A percentile compares a stretch with the other conserved stretches of the same genome.
These are phyloP conservation scores for Dascyllus trimaculatus DNA, from an alignment of 2,113 vertebrate species.

Conservation along the genomic window DNA sequence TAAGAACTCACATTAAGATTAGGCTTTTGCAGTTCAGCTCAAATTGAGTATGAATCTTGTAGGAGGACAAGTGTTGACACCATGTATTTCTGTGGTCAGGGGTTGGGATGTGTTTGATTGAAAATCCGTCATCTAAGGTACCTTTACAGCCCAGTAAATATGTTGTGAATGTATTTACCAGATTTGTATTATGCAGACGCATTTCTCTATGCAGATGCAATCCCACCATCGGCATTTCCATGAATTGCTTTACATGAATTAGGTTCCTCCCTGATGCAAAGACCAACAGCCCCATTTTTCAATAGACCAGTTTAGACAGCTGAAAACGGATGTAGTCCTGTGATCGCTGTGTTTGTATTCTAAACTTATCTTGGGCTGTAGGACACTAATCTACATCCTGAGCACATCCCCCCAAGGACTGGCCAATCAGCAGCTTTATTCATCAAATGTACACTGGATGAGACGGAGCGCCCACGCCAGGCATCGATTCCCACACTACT, in stretches of 20 bases:
- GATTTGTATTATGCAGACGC: background rate
- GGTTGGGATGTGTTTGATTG: too few relatives aligned
- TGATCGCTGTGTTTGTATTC: background rate
- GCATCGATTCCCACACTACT: background rate
- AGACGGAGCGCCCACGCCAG: background rate
- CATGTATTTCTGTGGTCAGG: too few relatives aligned
- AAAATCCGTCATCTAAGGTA: too few relatives aligned
- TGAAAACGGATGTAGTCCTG: background rate
- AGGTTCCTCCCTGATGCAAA: background rate
- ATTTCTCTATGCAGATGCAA: background rate
- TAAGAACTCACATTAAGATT: too few relatives aligned
- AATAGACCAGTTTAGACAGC: background rate
- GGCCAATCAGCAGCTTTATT: slow-evolving; percentile 19
- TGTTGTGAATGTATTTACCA: too few relatives aligned
- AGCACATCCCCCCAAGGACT: slow-evolving; percentile 3
- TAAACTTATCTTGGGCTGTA: background rate
- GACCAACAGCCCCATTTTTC: background rate
- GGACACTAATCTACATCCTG: slow-evolving; percentile 12
- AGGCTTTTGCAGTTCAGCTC: too few relatives aligned
- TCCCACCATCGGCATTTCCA: background rate
- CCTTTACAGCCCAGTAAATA: too few relatives aligned
- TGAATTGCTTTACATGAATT: background rate
- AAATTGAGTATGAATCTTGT: too few relatives aligned
- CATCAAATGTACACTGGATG: background rate
- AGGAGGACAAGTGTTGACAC: too few relatives aligned